A percentile compares a stretch with the other conserved stretches of the same genome.
These are phyloP conservation scores for Etheostoma cragini DNA, from an alignment of 2,113 vertebrate genomes.

Conservation along the genomic window DNA sequence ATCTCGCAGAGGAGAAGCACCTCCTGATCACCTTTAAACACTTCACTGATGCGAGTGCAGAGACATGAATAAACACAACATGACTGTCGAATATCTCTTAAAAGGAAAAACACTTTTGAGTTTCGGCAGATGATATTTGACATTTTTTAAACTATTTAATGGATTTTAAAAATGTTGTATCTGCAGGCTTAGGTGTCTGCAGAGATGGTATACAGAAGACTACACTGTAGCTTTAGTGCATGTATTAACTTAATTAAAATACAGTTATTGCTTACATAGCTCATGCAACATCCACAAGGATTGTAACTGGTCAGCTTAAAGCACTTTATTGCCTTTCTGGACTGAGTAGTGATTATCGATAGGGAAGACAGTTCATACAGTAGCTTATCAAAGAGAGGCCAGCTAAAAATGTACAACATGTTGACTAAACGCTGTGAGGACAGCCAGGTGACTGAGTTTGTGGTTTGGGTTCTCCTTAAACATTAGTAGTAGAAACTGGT, in stretches of 20 bases:
- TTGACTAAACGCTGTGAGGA: background rate
- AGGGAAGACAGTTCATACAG: background rate
- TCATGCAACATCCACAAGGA: background rate
- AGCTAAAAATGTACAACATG: background rate
- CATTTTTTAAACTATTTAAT: background rate
- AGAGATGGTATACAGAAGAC: background rate
- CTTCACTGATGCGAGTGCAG: slow-evolving; percentile 23
- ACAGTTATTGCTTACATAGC: background rate
- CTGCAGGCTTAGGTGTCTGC: background rate
- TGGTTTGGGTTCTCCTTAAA: slow-evolving; percentile 6
- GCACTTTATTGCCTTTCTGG: background rate
- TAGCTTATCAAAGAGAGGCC: background rate
- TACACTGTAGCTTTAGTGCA: background rate
- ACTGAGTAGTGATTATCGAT: background rate
- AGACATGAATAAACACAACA: slow-evolving; percentile 24
- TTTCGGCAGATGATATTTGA: background rate
- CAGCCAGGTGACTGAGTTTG: background rate
- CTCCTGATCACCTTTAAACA: slow-evolving; percentile 31
- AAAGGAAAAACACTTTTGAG: slow-evolving; percentile 23
- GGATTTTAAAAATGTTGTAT: slow-evolving; percentile 7
- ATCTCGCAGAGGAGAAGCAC: slow-evolving; percentile 27
- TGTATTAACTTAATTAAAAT: background rate
- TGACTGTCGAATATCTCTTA: slow-evolving; percentile 10
- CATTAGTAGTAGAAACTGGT: slow-evolving; percentile 3
- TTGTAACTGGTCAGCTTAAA: background rate